Percentiles rank a stretch among this genome's conserved stretches.
These are phyloP conservation scores for Anthoscopus minutus DNA, from an alignment of 2,113 vertebrate species.

Conservation along the genomic window DNA sequence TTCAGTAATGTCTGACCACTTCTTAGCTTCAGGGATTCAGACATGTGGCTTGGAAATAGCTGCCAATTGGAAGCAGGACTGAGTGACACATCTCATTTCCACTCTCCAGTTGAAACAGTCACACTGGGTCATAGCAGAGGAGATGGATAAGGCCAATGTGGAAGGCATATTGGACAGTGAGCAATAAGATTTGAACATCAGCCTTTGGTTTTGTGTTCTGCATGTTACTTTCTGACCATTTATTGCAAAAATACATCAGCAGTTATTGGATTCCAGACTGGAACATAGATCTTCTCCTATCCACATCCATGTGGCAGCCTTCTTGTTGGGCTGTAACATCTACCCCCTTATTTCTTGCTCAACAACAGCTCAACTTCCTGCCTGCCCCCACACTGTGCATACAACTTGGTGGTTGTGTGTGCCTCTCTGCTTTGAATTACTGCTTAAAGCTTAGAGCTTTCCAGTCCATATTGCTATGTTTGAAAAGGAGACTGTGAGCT, in stretches of 20 bases:
- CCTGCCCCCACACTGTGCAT: accelerated
- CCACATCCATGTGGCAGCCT: not conserved
- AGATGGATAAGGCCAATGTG: not conserved
- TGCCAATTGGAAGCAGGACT: not conserved
- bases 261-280: not conserved
- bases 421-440: not conserved
- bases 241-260: not conserved
- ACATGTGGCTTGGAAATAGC: not conserved
- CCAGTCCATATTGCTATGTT: not conserved
- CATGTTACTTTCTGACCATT: not conserved
- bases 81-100: not conserved
- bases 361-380: not conserved
- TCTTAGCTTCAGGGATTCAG: not conserved
- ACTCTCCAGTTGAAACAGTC: not conserved
- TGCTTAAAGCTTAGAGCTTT: not conserved
- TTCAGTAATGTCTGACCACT: not conserved
- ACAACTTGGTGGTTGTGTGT: not conserved
- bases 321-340: not conserved
- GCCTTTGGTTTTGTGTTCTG: not conserved
- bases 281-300: not conserved
- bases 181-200: not conserved
- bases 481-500: not conserved
- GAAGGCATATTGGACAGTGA: not conserved
- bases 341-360: not conserved
- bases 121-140: not conserved